phyloP scores from a whole-genome alignment of 23 tunicate species.

The Styela plicata region DNA sequence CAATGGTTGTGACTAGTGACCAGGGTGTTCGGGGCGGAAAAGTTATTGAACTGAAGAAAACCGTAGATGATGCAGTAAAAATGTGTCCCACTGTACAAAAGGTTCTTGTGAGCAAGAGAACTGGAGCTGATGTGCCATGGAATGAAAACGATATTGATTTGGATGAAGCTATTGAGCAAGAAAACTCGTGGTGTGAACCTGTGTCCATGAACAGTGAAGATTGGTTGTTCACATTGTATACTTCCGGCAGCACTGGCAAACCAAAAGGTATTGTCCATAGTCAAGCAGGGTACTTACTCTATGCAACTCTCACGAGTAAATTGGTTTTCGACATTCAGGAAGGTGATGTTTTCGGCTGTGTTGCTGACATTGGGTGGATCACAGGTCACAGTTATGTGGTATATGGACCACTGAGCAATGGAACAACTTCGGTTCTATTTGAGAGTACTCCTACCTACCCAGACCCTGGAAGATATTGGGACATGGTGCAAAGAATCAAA shows the following conservation, averaged over 20 bases:
- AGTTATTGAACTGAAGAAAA: slow-evolving; percentile 74
- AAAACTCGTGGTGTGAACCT: slow-evolving; percentile 46
- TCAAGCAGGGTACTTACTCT: slow-evolving; percentile 92
- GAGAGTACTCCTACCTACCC: slow-evolving; percentile 95
- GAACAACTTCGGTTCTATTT: slow-evolving; percentile 86
- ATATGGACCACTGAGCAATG: slow-evolving; percentile 92
- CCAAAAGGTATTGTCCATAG: slow-evolving; percentile 97
- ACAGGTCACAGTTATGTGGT: slow-evolving; percentile 97
- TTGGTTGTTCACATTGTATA: slow-evolving; percentile 80
- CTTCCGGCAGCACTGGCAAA: slow-evolving; percentile 99
- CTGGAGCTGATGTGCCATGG: slow-evolving; percentile 45
- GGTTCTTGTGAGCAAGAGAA: slow-evolving; percentile 70
- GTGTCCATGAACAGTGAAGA: slow-evolving; percentile 89
- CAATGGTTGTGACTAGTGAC: slow-evolving; percentile 77
- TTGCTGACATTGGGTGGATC: slow-evolving; percentile 99
- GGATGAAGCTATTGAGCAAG: slow-evolving; percentile 52
- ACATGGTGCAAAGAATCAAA: slow-evolving; percentile 88
- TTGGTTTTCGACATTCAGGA: slow-evolving; percentile 74
- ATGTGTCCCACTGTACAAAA: slow-evolving; percentile 72
- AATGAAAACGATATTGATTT: slow-evolving; percentile 67
- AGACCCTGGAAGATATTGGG: slow-evolving; percentile 99
- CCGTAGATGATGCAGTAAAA: slow-evolving; percentile 82
- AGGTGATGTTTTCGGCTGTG: slow-evolving; percentile 92
- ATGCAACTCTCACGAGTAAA: slow-evolving; percentile 76
- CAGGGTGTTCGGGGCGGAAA: slow-evolving; percentile 91